Base-by-base conservation (phyloP, 1,140 invertebrate genomes). In the Tribolium madens region DNA sequence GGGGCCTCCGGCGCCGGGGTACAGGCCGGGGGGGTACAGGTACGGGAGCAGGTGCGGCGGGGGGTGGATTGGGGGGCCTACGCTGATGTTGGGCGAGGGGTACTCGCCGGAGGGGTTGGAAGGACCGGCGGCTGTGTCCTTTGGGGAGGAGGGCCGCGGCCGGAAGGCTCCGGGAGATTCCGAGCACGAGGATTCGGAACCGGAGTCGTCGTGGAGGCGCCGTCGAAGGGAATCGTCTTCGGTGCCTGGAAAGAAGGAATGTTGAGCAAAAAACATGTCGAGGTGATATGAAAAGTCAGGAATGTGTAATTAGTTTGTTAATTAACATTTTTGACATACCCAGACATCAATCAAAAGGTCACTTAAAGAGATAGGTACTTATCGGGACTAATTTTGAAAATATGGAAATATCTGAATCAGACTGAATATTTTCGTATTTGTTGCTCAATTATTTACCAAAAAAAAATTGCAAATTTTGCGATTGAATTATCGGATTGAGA, bases 1-100 rank as follows among this genome's bases (percentile, higher is more conserved):
- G 0, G 89, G 92, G 3, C 82, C 85, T 3, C 82, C 79, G 2
- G 90, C 89, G 7, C 90, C 88, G 12, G 92, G 93, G 86, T 96
- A 96, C 60, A 97, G 87, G 1, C 93, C 94, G n/a, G 93, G 93
- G 0, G 93, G 93, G 84, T 96, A 96, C 10, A 97, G 90, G 88
- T 96, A 97, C 72, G 95, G 95, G 79, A 97, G 87, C 57, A 96
- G 88, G 84, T 92, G 91, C 36, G 91, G 90, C 10, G 94, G 94
- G 7, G 94, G 95, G 82, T 96, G 94, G 7, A 96, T 92, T 5
- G 95, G 95, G 13, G 95, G 95, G 6, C 95, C 95, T 2, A 96
- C 92, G 3, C 93, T 95, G 15, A 96, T 95, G 86, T 96, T 95
- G 1, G 94, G 94, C 47, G 93, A 91, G 1, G 94, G 94, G 78